Percentiles rank a stretch among this genome's conserved stretches.
Conservation (phyloP, 2,797 vertebrate species). For the Labroides dimidiatus region DNA sequence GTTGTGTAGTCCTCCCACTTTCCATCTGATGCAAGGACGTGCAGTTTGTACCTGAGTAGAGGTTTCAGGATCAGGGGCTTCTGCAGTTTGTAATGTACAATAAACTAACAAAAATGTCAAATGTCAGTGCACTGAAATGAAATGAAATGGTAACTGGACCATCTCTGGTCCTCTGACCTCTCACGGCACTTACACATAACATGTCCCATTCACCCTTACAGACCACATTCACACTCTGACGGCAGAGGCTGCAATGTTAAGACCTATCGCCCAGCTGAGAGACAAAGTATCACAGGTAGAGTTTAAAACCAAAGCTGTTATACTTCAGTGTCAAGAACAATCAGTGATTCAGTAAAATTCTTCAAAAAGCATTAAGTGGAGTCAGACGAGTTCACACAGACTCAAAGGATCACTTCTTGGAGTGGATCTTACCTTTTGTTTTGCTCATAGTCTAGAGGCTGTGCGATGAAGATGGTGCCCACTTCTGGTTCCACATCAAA, state of each 20-base stretch:
- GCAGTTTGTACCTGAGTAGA: constrained; percentile 84
- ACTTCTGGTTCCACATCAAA: constrained; percentile 91
- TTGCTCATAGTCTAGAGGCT: constrained; percentile 91
- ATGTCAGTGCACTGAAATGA: too few relatives aligned
- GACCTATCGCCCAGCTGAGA: too few relatives aligned
- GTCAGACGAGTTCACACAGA: not conserved
- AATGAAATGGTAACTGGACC: too few relatives aligned
- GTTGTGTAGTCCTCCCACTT: constrained; percentile 92
- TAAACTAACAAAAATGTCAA: too few relatives aligned
- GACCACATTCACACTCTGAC: too few relatives aligned
- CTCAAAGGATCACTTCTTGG: not conserved
- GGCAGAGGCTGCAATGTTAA: too few relatives aligned
- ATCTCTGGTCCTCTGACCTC: too few relatives aligned
- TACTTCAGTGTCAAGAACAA: not conserved
- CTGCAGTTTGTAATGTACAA: not conserved
- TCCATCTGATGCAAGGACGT: constrained; percentile 90
- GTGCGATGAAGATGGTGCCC: constrained; percentile 89
- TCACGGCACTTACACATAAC: not conserved
- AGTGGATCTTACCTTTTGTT: constrained; percentile 79
- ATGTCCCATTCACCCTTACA: too few relatives aligned
- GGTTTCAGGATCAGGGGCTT: not conserved
- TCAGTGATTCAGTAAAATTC: not conserved
- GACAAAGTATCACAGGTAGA: not conserved
- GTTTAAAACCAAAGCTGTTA: not conserved
- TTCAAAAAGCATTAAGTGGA: not conserved